Percentiles rank a stretch among this genome's conserved stretches.
Evolutionary conservation across 2,888 invertebrate species (phyloP).

Genomic region (Tricholauxania praeusta): DNA sequence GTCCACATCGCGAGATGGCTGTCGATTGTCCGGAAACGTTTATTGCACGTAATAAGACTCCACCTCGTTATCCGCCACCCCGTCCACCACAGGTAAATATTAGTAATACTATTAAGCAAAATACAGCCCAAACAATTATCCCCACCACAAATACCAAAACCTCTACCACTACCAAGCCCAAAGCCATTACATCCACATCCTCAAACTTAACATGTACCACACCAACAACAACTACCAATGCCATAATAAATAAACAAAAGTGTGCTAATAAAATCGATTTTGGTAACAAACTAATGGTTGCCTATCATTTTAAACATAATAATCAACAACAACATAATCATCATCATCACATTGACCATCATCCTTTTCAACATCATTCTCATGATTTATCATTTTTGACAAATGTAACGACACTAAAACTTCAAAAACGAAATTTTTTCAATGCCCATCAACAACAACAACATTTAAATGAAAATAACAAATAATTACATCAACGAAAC

Average conservation of each 20-base stretch:
- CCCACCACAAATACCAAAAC: slow-evolving; percentile 35
- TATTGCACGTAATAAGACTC: slow-evolving; percentile 90
- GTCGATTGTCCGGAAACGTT: slow-evolving; percentile 97
- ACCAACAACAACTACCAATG: slow-evolving; percentile 38
- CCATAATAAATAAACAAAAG: slow-evolving; percentile 26
- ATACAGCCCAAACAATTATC: slow-evolving; percentile 34
- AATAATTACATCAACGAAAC: slow-evolving; percentile 60
- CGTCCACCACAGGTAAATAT: slow-evolving; percentile 75
- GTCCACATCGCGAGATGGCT: slow-evolving; percentile 97
- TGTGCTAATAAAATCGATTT: slow-evolving; percentile 15
- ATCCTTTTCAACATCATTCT: slow-evolving; percentile 12
- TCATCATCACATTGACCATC: slow-evolving; percentile 46
- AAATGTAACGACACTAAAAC: background rate
- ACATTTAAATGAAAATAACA: slow-evolving; percentile 44
- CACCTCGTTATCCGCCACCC: slow-evolving; percentile 89
- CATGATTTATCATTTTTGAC: slow-evolving; percentile 2
- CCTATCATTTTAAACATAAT: slow-evolving; percentile 61
- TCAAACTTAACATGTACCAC: slow-evolving; percentile 38
- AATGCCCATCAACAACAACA: background rate
- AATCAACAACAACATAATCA: slow-evolving; percentile 43
- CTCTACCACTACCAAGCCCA: slow-evolving; percentile 39
- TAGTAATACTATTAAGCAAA: slow-evolving; percentile 36
- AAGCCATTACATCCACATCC: slow-evolving; percentile 43
- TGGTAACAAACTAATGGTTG: slow-evolving; percentile 57
- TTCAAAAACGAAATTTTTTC: slow-evolving; percentile 23